A percentile compares a stretch with the other conserved stretches of the same genome.
phyloP scores from a whole-genome alignment of 1,140 invertebrate species.

The Pseudachorutes palmiensis region DNA sequence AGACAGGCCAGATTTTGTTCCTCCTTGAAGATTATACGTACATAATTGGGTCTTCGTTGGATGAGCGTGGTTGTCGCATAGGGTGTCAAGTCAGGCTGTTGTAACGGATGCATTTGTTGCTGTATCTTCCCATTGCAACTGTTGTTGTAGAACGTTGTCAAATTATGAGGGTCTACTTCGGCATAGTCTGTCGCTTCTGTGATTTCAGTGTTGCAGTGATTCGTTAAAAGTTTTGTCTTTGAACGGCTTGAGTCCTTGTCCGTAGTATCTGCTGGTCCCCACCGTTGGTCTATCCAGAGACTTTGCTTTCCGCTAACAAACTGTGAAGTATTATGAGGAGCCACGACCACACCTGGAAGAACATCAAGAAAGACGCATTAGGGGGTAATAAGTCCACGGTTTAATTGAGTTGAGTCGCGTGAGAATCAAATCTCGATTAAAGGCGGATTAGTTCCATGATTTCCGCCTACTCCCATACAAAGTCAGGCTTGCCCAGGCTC shows the following conservation, averaged over 20 bases:
- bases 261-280: constrained; percentile 53
- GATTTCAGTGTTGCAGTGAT: constrained; percentile 42
- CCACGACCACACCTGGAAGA: constrained; percentile 34
- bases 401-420: background rate
- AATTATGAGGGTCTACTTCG: constrained; percentile 61
- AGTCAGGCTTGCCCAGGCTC: no score
- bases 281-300: constrained; percentile 65
- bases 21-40: constrained; percentile 17
- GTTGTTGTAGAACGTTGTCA: constrained; percentile 72
- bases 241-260: constrained; percentile 53
- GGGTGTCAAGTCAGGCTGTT: constrained; percentile 55
- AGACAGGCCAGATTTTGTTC: no score
- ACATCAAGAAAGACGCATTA: constrained; percentile 4
- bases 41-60: constrained; percentile 40
- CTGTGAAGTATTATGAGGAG: constrained; percentile 36
- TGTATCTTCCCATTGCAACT: constrained; percentile 42
- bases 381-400: background rate
- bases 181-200: constrained; percentile 59
- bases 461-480: constrained; percentile 16
- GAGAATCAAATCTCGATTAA: constrained; percentile 13
- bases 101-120: constrained; percentile 26
- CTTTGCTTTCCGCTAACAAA: constrained; percentile 54
- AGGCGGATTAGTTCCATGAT: constrained; percentile 32
- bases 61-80: constrained; percentile 73
- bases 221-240: constrained; percentile 54